phyloP scores from a whole-genome alignment of 2,888 invertebrate species.

The Oligia fasciuncula region DNA sequence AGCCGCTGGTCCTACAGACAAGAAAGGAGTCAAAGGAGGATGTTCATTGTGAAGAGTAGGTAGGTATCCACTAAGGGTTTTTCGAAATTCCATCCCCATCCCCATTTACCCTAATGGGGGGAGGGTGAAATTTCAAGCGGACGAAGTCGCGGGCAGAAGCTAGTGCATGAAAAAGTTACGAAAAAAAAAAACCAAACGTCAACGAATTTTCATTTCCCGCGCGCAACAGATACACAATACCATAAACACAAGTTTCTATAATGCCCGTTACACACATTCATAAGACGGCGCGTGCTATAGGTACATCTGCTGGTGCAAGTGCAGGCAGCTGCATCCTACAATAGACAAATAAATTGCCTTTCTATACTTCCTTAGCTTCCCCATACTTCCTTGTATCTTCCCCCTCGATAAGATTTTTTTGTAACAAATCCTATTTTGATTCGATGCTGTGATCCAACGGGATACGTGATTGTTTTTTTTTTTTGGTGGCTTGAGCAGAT shows the following conservation, averaged over 20 bases:
- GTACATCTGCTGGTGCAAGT: slow-evolving; percentile 63
- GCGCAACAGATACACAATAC: slow-evolving; percentile 22
- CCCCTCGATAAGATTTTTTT: slow-evolving; percentile 57
- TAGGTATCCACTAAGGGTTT: too few relatives aligned
- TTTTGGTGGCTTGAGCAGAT: slow-evolving; percentile 44
- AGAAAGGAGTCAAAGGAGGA: too few relatives aligned
- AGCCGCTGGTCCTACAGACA: too few relatives aligned
- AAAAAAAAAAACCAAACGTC: not conserved
- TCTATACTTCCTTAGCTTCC: slow-evolving; percentile 40
- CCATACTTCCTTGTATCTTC: slow-evolving; percentile 43
- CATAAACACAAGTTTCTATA: slow-evolving; percentile 33
- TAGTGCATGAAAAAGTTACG: not conserved
- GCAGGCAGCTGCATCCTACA: slow-evolving; percentile 63
- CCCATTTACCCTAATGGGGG: too few relatives aligned
- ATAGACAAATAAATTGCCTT: slow-evolving; percentile 56
- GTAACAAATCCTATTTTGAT: slow-evolving; percentile 56
- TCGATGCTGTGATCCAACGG: slow-evolving; percentile 53
- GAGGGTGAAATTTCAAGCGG: too few relatives aligned
- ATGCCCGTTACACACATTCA: slow-evolving; percentile 35
- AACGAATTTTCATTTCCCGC: slow-evolving; percentile 38
- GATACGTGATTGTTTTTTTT: slow-evolving; percentile 42
- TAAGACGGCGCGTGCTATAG: slow-evolving; percentile 61
- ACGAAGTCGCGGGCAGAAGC: too few relatives aligned
- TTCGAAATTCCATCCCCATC: too few relatives aligned
- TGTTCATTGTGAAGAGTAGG: too few relatives aligned